These are phyloP conservation scores for Dichetophora obliterata DNA, from an alignment of 2,888 invertebrate species.

Conservation along the genomic window DNA sequence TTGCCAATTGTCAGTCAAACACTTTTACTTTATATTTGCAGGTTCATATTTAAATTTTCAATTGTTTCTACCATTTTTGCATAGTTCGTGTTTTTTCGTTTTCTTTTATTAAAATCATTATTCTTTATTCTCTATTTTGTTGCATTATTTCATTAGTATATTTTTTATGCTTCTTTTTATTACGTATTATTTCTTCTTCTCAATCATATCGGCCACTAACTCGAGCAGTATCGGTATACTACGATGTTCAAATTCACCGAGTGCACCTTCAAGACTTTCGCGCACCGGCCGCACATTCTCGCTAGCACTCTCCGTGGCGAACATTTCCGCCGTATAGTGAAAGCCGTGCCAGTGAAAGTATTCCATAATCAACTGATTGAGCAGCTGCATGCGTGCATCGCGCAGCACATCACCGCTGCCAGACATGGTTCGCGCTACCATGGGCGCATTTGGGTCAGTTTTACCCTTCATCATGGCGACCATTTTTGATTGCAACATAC, in stretches of 20 bases:
- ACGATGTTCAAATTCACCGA: constrained; percentile 52
- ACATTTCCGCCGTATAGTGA: constrained; percentile 65
- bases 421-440: constrained; percentile 34
- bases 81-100: too few species aligned
- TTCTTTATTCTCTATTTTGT: not conserved
- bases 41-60: too few species aligned
- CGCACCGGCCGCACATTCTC: constrained; percentile 51
- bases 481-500: constrained; percentile 59
- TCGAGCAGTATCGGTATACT: constrained; percentile 62
- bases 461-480: constrained; percentile 58
- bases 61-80: not conserved
- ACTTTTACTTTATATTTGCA: not conserved
- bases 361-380: constrained; percentile 66
- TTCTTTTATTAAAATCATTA: not conserved
- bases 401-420: constrained; percentile 8
- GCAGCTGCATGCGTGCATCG: constrained; percentile 52
- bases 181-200: constrained; percentile 44
- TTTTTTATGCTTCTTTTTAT: too few species aligned
- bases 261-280: constrained; percentile 51
- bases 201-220: constrained; percentile 50
- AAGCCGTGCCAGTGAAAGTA: constrained; percentile 66
- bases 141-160: not conserved
- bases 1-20: not conserved
- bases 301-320: constrained; percentile 61
- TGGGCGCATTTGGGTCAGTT: constrained; percentile 35